Conservation (phyloP, 2,888 invertebrate species). For the Callyntrura guangdongensis region DNA sequence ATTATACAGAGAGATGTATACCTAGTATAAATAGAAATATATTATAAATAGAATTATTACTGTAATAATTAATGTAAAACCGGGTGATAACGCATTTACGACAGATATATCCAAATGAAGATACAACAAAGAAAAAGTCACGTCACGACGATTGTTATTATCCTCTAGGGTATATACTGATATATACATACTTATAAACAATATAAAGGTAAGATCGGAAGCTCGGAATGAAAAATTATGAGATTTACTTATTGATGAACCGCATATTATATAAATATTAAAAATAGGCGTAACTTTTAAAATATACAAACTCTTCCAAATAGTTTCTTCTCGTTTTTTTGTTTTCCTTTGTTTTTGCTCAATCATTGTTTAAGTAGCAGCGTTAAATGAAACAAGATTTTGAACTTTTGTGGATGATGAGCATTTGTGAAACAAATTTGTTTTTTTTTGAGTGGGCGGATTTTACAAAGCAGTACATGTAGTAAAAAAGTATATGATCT, state of each 20-base stretch:
- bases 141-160: conserved; percentile 66
- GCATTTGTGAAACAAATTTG: too few species aligned
- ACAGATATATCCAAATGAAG: conserved; percentile 67
- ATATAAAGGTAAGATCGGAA: conserved; percentile 57
- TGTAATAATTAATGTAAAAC: conserved; percentile 55
- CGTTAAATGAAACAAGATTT: conserved; percentile 14
- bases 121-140: conserved; percentile 75
- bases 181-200: conserved; percentile 1
- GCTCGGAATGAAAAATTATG: conserved; percentile 66
- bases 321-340: conserved; percentile 60
- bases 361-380: conserved; percentile 50
- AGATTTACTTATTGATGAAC: conserved; percentile 63
- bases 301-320: conserved; percentile 54
- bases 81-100: conserved; percentile 80
- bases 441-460: conserved; percentile 42
- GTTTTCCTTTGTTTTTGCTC: conserved; percentile 67
- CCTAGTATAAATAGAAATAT: background rate
- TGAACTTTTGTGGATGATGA: conserved; percentile 8
- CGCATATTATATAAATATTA: conserved; percentile 27
- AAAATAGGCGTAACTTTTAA: conserved; percentile 39
- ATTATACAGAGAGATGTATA: conserved; percentile 3
- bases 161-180: conserved; percentile 54
- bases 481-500: conserved; percentile 32
- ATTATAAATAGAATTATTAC: conserved; percentile 11
- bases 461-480: conserved; percentile 42